A percentile compares a stretch with the other conserved stretches of the same genome.
Conservation (phyloP, 2,113 vertebrate species). For the Gavia stellata region DNA sequence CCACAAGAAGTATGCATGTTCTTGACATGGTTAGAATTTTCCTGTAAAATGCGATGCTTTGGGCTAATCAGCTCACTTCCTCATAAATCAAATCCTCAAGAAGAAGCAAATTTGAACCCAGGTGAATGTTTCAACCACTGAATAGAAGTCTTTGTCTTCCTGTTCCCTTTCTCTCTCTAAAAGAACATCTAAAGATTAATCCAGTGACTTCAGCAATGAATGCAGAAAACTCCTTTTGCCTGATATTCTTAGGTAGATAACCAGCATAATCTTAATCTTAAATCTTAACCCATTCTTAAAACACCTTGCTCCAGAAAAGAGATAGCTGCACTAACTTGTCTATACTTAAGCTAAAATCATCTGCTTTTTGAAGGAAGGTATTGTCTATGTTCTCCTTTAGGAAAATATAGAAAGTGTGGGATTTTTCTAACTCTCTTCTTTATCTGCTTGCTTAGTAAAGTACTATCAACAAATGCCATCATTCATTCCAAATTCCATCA, state of each 20-base stretch:
- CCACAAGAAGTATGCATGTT: background rate
- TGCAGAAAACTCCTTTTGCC: background rate
- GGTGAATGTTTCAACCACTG: background rate
- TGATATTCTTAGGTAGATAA: background rate
- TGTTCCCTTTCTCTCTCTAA: background rate
- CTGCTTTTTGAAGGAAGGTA: background rate
- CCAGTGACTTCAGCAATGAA: background rate
- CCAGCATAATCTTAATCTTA: background rate
- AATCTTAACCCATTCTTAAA: background rate
- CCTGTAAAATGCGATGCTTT: background rate
- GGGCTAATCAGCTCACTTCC: background rate
- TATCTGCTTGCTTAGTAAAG: background rate
- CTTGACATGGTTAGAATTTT: background rate
- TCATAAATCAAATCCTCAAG: background rate
- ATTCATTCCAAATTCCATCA: background rate
- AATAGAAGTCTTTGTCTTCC: background rate
- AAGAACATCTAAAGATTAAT: background rate
- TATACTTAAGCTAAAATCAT: background rate
- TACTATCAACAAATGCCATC: background rate
- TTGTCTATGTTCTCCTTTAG: background rate
- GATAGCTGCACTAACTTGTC: background rate
- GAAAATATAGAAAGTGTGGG: background rate
- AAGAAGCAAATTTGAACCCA: background rate
- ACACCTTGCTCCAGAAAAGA: background rate
- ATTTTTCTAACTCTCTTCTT: background rate